Percentiles rank a stretch among this genome's conserved stretches.
Conservation (phyloP, 64 coral and sea anemone genomes). For the Porites australiensis region DNA sequence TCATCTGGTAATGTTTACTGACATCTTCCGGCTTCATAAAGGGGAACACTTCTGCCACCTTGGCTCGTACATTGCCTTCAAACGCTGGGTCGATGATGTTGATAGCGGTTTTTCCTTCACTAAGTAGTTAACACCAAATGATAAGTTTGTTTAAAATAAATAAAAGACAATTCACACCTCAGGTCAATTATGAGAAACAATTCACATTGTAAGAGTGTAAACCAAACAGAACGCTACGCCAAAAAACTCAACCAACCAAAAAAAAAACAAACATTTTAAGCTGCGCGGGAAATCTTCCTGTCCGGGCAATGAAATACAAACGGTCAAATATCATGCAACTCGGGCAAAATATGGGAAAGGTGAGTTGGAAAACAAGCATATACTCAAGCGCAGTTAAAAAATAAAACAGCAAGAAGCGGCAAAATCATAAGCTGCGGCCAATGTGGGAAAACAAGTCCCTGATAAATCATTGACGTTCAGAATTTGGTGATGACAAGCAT, state of each 20-base stretch:
- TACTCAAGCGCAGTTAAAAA: neutral
- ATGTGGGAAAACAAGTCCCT: too few relatives aligned
- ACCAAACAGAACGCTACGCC: too few relatives aligned
- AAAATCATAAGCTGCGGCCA: too few relatives aligned
- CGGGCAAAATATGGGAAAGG: neutral
- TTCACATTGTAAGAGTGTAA: too few relatives aligned
- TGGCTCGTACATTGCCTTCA: slow-evolving; percentile 79
- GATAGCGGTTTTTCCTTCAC: slow-evolving; percentile 70
- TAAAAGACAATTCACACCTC: neutral
- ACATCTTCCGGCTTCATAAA: slow-evolving; percentile 80
- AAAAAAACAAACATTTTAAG: neutral
- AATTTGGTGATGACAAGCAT: too few relatives aligned
- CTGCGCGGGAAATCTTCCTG: neutral
- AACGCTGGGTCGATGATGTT: slow-evolving; percentile 85
- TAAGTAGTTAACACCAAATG: neutral
- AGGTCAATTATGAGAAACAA: too few relatives aligned
- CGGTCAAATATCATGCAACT: neutral
- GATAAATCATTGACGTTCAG: too few relatives aligned
- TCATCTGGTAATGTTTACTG: slow-evolving; percentile 78
- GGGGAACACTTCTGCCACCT: slow-evolving; percentile 87
- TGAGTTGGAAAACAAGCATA: neutral
- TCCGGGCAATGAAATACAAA: neutral
- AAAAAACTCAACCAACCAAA: too few relatives aligned
- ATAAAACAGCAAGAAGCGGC: neutral
- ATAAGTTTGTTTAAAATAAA: neutral